phyloP scores from a whole-genome alignment of 2,888 invertebrate species.

The Epirrita christyi region DNA sequence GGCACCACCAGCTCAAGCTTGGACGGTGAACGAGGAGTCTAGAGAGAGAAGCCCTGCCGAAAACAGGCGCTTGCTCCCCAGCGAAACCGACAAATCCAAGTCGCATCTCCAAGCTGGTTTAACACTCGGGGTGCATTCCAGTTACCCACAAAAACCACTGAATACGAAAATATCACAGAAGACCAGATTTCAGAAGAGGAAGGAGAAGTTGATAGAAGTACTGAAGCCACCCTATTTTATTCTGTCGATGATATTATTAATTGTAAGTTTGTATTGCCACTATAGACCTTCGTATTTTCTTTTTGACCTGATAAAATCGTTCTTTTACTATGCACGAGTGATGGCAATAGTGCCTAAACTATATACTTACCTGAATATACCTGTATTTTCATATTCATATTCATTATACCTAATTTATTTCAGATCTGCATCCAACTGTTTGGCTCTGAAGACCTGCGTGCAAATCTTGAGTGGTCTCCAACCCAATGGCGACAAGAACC shows the following conservation, averaged over 20 bases:
- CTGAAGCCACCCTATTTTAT: constrained; percentile 74
- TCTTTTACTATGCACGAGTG: no score
- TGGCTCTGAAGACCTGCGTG: constrained; percentile 48
- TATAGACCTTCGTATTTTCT: no score
- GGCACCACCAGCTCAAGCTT: constrained; percentile 57
- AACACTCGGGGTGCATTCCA: constrained; percentile 58
- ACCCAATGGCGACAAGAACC: constrained; percentile 85
- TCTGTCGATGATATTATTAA: constrained; percentile 66
- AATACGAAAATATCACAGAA: constrained; percentile 46
- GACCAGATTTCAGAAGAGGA: constrained; percentile 64
- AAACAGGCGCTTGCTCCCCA: constrained; percentile 58
- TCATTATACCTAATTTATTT: not conserved
- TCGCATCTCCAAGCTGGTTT: constrained; percentile 63
- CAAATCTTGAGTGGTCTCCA: constrained; percentile 67
- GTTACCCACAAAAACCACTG: constrained; percentile 45
- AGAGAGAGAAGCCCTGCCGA: constrained; percentile 60
- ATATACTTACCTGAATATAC: no score
- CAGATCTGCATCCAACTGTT: constrained; percentile 62
- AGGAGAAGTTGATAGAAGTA: constrained; percentile 62
- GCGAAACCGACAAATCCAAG: constrained; percentile 43
- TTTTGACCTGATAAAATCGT: no score
- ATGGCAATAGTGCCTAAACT: no score
- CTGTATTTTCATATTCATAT: no score
- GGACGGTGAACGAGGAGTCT: constrained; percentile 63
- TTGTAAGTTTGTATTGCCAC: constrained; percentile 57